A percentile compares a stretch with the other conserved stretches of the same genome.
These are phyloP conservation scores for Argyresthia albistria DNA, from an alignment of 2,888 invertebrate species.

Conservation along the genomic window DNA sequence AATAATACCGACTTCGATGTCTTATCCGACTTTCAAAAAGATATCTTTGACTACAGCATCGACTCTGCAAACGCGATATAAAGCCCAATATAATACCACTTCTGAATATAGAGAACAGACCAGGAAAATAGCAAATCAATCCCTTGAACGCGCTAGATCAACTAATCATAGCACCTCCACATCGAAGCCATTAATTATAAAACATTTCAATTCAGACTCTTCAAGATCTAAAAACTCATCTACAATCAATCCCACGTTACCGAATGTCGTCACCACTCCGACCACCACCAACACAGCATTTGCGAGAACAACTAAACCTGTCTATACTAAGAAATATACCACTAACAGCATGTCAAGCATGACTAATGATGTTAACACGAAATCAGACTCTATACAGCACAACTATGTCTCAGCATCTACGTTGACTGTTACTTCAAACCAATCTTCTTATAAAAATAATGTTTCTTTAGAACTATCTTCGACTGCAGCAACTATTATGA, in stretches of 20 bases:
- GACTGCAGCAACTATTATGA: slow-evolving; percentile 13
- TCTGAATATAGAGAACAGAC: neutral
- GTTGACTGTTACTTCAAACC: slow-evolving; percentile 22
- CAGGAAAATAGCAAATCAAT: too few relatives aligned
- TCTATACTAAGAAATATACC: slow-evolving; percentile 27
- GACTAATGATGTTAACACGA: slow-evolving; percentile 24
- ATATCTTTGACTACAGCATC: slow-evolving; percentile 49
- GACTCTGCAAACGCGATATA: slow-evolving; percentile 16
- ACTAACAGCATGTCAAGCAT: slow-evolving; percentile 59
- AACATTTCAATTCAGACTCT: slow-evolving; percentile 10
- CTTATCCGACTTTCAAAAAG: slow-evolving; percentile 57
- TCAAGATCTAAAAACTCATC: slow-evolving; percentile 14
- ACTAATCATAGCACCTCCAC: slow-evolving; percentile 18
- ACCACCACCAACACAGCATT: slow-evolving; percentile 10
- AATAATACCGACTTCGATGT: slow-evolving; percentile 62
- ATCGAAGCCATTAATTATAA: slow-evolving; percentile 21
- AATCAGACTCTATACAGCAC: slow-evolving; percentile 10
- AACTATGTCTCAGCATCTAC: slow-evolving; percentile 27
- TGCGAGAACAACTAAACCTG: slow-evolving; percentile 16
- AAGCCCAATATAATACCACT: neutral
- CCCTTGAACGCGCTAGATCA: too few relatives aligned
- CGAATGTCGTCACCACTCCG: slow-evolving; percentile 14
- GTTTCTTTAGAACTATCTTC: slow-evolving; percentile 14
- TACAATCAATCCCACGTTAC: slow-evolving; percentile 4
- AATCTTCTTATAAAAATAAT: slow-evolving; percentile 10